A percentile compares a stretch with the other conserved stretches of the same genome.
phyloP scores from a whole-genome alignment of 2,888 invertebrate species.

The Andrena praecox region DNA sequence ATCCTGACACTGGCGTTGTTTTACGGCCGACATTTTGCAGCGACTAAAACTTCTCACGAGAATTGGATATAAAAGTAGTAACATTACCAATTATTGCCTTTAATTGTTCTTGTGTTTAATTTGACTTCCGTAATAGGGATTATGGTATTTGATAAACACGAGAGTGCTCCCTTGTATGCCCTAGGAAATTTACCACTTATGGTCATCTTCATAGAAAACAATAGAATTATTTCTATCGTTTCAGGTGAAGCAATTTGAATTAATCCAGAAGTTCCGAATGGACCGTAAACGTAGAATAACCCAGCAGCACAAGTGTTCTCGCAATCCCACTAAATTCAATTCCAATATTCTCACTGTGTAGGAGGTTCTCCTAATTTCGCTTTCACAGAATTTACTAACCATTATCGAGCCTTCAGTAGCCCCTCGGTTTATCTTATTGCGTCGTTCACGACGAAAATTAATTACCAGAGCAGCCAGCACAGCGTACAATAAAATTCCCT shows the following conservation, averaged over 20 bases:
- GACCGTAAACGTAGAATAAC: background rate
- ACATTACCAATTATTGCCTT: background rate
- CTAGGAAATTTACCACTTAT: no score
- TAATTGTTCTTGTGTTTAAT: background rate
- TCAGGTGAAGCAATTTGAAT: background rate
- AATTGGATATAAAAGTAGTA: background rate
- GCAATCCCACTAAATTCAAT: conserved; percentile 1
- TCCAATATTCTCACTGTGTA: conserved; percentile 1
- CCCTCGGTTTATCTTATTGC: background rate
- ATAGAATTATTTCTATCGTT: background rate
- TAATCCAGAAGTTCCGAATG: background rate
- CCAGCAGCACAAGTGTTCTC: background rate
- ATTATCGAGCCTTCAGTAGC: no score
- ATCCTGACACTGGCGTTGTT: conserved; percentile 14
- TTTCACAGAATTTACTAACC: no score
- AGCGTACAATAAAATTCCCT: background rate
- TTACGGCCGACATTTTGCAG: conserved; percentile 3
- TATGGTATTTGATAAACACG: background rate
- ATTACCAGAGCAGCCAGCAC: background rate
- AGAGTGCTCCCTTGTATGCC: background rate
- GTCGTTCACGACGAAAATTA: background rate
- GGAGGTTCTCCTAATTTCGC: background rate
- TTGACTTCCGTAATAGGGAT: background rate
- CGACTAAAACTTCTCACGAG: background rate
- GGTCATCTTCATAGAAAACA: background rate